Base-by-base conservation (phyloP, 2,797 vertebrate species). In the Thunnus albacares region DNA sequence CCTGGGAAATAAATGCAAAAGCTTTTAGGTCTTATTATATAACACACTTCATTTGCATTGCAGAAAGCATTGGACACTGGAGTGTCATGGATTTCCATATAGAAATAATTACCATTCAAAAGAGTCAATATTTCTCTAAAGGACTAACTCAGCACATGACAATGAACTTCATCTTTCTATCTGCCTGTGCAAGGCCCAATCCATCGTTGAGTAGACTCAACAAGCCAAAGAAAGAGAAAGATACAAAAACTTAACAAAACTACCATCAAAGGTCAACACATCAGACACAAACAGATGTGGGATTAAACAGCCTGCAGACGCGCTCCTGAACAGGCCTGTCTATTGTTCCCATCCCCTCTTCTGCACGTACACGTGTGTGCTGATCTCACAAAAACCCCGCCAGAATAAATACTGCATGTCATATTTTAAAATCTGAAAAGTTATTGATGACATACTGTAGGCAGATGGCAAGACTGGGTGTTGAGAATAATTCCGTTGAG, bases 1-100 rank as follows among this genome's bases (percentile, higher is more conserved):
- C 98, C 98, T 99, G 88, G 53, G 51, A 90, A 86, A 91, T 47
- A 86, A 85, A 90, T 24, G 94, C 62, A 94, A 82, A 18, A 51
- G 3, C 8, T 35, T 69, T 75, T 51, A 70, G 22, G 18, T 56
- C 26, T 68, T 47, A 57, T 45, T 57, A 51, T 4, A 71, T 24
- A 45, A 3, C 12, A 11, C 22, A 26, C 11, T 51, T 28, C 11
- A 53, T 30, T 71, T 26, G 3, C 3, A 15, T 63, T 33, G 11
- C 2, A 71, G 3, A 74, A 56, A 30, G 10, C 28, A n/a, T 1
- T 2, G n/a, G 17, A n/a, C 20, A 51, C 3, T 45, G 9, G 56
- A 35, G 57, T 13, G 38, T 47, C 15, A 26, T 52, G 28, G 35
- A 45, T 49, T 14, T 52, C n/a, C 41, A 13, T 55, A 55, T 20